Evolutionary conservation across 2,888 invertebrate genomes (phyloP).

Genomic region (Apamea epomidion): DNA sequence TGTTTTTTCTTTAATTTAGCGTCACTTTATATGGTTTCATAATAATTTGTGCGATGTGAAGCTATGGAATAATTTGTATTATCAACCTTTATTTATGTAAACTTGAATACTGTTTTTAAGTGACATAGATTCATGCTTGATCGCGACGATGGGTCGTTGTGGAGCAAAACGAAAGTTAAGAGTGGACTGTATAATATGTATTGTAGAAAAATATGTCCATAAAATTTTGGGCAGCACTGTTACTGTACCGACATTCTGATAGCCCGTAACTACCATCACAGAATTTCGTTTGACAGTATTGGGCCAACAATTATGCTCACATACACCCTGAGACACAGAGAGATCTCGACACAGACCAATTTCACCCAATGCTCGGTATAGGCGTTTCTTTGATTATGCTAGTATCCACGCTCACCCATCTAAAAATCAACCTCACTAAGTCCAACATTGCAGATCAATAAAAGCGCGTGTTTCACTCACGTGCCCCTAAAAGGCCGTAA

Average conservation of each 20-base stretch:
- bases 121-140: neutral
- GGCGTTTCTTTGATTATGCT: too few relatives aligned
- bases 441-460: constrained; percentile 30
- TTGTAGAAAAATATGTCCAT: neutral
- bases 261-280: neutral
- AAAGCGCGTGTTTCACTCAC: constrained; percentile 20
- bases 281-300: neutral
- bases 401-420: neutral
- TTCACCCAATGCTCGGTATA: neutral
- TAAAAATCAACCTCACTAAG: neutral
- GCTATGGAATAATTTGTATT: neutral
- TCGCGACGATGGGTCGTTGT: neutral
- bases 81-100: neutral
- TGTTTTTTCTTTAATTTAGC: constrained; percentile 6
- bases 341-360: neutral
- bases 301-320: neutral
- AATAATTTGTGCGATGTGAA: neutral
- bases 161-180: neutral
- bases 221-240: neutral
- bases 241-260: neutral
- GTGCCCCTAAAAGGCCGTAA: constrained; percentile 28
- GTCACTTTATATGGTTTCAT: neutral
- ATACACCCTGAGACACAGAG: neutral
- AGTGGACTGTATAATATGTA: neutral
- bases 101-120: neutral